Evolutionary conservation across 2,113 vertebrate species (phyloP), one percentile per base, ranked within the genome.

Genomic region (Cyprinodon brontotheroides): DNA sequence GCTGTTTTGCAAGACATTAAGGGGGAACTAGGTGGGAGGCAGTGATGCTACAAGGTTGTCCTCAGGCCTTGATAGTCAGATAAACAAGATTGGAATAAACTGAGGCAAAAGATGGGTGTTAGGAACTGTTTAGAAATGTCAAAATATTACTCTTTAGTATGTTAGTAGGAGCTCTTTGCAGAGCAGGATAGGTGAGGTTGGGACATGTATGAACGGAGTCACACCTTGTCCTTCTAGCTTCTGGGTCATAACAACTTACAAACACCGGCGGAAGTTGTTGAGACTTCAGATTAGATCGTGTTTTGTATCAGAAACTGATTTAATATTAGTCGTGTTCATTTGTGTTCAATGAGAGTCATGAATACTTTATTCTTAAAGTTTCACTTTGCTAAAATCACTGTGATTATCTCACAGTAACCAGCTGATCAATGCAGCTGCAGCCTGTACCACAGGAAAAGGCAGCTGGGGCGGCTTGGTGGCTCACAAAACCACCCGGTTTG

Each of bases 381-480:
- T 17, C 61, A 36, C 29, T 3, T 6, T 59, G 15, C 40, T 3
- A 11, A 12, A 65, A 65, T 57, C 39, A 45, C 41, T 60, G 22
- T 62, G 7, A 68, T 57, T 45, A 47, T 68, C 22, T 57, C 39
- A 10, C 53, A 1, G 61, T 60, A 59, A 83, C 68, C 41, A 65
- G 48, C 78, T 53, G 61, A 62, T 84, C 47, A 20, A 10, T 73
- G 66, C 77, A 60, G 62, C 37, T 71, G 61, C 45, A 85, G 74
- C 85, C 78, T 85, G 86, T 36, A 81, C 72, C 77, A 87, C 91
- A 88, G 91, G 90, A 93, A 91, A 88, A 92, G 86, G 91, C 89
- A 84, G 91, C 86, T 72, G 57, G 81, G 82, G 83, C 84, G 85
- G 86, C 75, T 86, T 68, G 77, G 82, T 80, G 14, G 14, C 82